Conservation (phyloP, 2,797 vertebrate genomes). For the Myotis planiceps region DNA sequence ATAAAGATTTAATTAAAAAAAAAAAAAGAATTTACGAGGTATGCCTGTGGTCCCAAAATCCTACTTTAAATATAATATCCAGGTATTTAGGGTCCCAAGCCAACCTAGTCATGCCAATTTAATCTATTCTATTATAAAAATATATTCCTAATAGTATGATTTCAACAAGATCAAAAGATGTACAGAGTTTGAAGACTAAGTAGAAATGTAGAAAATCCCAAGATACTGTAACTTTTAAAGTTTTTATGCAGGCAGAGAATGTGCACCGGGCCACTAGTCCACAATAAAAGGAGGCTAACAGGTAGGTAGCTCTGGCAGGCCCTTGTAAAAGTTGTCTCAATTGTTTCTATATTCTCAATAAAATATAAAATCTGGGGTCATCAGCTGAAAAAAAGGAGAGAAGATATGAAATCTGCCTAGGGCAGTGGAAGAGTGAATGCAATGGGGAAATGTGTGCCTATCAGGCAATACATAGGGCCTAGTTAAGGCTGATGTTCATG, state of each 20-base stretch:
- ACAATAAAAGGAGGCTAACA: background rate
- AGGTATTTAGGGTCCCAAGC: background rate
- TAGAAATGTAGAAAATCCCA: background rate
- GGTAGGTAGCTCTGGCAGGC: background rate
- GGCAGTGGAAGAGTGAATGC: background rate
- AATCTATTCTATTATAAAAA: slow-evolving; percentile 31
- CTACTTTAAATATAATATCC: slow-evolving; percentile 8
- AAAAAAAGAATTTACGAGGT: too few relatives aligned
- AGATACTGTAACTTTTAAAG: background rate
- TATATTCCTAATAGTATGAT: background rate
- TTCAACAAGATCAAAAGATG: slow-evolving; percentile 39
- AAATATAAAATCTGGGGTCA: background rate
- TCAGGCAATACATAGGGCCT: background rate
- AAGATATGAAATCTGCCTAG: background rate
- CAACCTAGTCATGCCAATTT: background rate
- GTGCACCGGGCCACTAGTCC: too few relatives aligned
- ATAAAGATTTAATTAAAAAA: too few relatives aligned
- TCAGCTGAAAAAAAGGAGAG: background rate
- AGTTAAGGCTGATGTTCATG: background rate
- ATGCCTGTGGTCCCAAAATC: background rate
- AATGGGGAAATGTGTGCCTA: background rate
- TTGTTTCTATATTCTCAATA: background rate
- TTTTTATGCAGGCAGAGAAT: background rate
- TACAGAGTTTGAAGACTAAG: background rate
- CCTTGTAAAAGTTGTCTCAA: background rate